Percentiles rank a stretch among this genome's conserved stretches.
phyloP scores from a whole-genome alignment of 2,888 invertebrate species.

The Habrosyne pyritoides region DNA sequence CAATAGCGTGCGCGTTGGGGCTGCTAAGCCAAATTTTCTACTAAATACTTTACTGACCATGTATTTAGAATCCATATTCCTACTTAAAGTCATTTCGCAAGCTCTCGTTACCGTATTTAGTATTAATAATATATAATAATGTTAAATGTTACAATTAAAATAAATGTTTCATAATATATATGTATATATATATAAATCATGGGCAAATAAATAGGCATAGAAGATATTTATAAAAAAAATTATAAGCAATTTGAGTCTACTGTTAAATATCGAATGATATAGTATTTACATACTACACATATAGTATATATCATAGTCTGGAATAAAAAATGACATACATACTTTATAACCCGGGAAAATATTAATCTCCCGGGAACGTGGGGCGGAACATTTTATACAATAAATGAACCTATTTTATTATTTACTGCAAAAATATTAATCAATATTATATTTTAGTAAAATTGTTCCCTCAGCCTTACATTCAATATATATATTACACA shows the following conservation, averaged over 20 bases:
- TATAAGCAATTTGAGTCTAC: too few relatives aligned
- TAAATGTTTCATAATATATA: not conserved
- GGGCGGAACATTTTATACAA: too few relatives aligned
- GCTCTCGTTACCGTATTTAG: not conserved
- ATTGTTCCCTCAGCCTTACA: slow-evolving; percentile 62
- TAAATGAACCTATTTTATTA: not conserved
- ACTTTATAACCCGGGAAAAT: too few relatives aligned
- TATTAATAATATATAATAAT: not conserved
- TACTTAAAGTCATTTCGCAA: not conserved
- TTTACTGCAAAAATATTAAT: not conserved
- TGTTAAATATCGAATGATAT: too few relatives aligned
- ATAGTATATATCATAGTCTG: too few relatives aligned
- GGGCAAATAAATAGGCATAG: too few relatives aligned
- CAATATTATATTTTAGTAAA: slow-evolving; percentile 22
- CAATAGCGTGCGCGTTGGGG: not conserved
- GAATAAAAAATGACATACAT: too few relatives aligned
- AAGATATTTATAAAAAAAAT: too few relatives aligned
- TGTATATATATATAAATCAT: not conserved
- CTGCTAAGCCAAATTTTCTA: not conserved
- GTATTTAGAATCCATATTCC: not conserved
- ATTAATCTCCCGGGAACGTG: too few relatives aligned
- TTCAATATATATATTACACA: slow-evolving; percentile 22
- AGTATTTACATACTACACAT: too few relatives aligned
- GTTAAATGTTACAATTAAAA: not conserved
- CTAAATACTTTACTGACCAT: not conserved